phyloP scores from a whole-genome alignment of 2,797 vertebrate genomes.

The Galagoides demidoff region DNA sequence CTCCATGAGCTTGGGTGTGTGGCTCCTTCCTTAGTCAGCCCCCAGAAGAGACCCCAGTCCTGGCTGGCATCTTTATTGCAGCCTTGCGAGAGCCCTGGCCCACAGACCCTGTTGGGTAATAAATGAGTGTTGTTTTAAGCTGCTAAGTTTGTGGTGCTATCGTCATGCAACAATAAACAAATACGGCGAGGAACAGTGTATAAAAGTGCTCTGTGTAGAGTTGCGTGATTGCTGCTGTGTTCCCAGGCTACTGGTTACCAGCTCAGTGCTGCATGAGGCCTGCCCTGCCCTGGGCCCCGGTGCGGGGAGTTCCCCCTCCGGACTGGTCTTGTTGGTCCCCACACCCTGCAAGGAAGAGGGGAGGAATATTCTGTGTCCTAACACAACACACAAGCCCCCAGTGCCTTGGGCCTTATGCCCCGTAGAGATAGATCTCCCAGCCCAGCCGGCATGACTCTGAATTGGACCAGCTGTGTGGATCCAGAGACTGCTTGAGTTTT shows the following conservation, averaged over 20 bases:
- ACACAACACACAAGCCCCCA: neutral
- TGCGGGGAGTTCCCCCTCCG: neutral
- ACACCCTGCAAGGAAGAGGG: neutral
- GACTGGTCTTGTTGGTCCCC: neutral
- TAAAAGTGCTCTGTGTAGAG: neutral
- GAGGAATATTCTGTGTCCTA: neutral
- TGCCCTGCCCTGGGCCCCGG: neutral
- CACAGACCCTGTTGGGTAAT: neutral
- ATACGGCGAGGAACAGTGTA: neutral
- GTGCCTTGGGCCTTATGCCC: neutral
- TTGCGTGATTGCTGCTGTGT: neutral
- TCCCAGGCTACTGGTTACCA: neutral
- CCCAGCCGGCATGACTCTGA: neutral
- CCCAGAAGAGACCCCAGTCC: neutral
- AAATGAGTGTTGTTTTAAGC: neutral
- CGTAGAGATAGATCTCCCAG: too few relatives aligned
- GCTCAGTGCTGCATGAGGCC: neutral
- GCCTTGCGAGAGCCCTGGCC: neutral
- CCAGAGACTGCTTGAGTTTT: too few relatives aligned
- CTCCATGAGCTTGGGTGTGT: neutral
- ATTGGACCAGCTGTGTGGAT: neutral
- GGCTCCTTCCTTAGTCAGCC: neutral
- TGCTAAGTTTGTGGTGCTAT: neutral
- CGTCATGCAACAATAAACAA: accelerated
- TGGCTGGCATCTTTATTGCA: neutral